Evolutionary conservation across 2,888 invertebrate species (phyloP).

Genomic region (Erebia ligea): DNA sequence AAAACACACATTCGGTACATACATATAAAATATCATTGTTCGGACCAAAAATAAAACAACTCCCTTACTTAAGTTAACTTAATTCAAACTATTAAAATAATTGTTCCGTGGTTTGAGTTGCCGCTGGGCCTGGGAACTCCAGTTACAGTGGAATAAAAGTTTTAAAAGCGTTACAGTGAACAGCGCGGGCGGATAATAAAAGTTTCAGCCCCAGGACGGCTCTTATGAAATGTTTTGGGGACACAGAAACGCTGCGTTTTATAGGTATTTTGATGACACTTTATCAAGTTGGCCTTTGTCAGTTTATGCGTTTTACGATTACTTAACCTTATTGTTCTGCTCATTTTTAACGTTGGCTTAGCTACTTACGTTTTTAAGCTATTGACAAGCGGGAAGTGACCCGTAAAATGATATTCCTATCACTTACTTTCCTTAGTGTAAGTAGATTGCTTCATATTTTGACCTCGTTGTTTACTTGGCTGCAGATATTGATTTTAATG

Average conservation of each 20-base stretch:
- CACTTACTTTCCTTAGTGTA: background rate
- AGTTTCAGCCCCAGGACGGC: constrained; percentile 51
- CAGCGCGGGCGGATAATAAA: constrained; percentile 58
- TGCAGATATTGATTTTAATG: too few species aligned
- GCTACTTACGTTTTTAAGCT: background rate
- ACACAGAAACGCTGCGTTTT: constrained; percentile 37
- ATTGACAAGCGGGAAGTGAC: background rate
- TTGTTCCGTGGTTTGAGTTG: constrained; percentile 29
- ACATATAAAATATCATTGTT: background rate
- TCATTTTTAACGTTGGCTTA: background rate
- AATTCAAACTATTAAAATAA: constrained; percentile 31
- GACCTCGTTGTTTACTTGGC: too few species aligned
- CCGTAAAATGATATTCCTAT: background rate
- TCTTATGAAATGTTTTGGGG: constrained; percentile 41
- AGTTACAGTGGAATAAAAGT: constrained; percentile 61
- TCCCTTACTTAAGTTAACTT: constrained; percentile 5
- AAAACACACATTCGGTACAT: constrained; percentile 1
- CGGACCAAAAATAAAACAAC: constrained; percentile 1
- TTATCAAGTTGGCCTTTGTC: constrained; percentile 22
- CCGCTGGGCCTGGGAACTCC: constrained; percentile 43
- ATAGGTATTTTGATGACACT: constrained; percentile 36
- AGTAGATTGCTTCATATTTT: too few species aligned
- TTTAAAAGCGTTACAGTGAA: constrained; percentile 50
- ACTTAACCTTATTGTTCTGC: constrained; percentile 7
- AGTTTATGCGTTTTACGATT: constrained; percentile 14